Evolutionary conservation across 1,140 invertebrate genomes (phyloP).

Genomic region (Drosophila lacteicornis): DNA sequence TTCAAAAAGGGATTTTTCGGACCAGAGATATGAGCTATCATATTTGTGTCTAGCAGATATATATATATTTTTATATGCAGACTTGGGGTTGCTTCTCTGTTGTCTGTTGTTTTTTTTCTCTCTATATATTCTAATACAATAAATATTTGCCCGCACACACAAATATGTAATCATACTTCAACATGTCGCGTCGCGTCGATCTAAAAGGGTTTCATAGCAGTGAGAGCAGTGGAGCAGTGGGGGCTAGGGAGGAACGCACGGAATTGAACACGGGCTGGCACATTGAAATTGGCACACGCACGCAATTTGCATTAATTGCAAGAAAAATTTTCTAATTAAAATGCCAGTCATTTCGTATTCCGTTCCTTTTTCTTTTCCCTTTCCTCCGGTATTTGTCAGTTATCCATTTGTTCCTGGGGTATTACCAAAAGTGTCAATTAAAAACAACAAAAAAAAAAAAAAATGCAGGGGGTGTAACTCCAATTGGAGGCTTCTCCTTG

Average conservation of each 20-base stretch:
- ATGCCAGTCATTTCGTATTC: constrained; percentile 70
- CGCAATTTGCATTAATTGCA: constrained; percentile 84
- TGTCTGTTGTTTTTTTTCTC: constrained; percentile 23
- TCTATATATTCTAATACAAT: constrained; percentile 75
- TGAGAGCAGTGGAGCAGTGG: no score
- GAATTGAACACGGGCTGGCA: constrained; percentile 58
- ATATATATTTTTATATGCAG: constrained; percentile 44
- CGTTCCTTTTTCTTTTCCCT: background rate
- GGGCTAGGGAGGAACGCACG: constrained; percentile 1
- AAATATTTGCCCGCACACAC: constrained; percentile 75
- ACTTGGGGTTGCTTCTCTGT: constrained; percentile 18
- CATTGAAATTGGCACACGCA: constrained; percentile 81
- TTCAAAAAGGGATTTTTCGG: constrained; percentile 75
- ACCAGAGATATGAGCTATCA: constrained; percentile 65
- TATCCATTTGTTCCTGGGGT: constrained; percentile 30
- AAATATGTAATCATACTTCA: constrained; percentile 81
- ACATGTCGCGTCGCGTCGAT: constrained; percentile 39
- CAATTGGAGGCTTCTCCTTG: constrained; percentile 16
- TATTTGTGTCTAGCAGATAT: constrained; percentile 43
- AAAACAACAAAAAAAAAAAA: constrained; percentile 34
- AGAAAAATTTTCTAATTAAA: constrained; percentile 84
- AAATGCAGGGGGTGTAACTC: background rate
- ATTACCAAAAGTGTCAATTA: constrained; percentile 82
- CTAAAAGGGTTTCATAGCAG: constrained; percentile 54
- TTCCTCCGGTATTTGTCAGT: constrained; percentile 4